phyloP scores from a whole-genome alignment of 92 coral and sea anemone genomes.

The Actinostola sp. region DNA sequence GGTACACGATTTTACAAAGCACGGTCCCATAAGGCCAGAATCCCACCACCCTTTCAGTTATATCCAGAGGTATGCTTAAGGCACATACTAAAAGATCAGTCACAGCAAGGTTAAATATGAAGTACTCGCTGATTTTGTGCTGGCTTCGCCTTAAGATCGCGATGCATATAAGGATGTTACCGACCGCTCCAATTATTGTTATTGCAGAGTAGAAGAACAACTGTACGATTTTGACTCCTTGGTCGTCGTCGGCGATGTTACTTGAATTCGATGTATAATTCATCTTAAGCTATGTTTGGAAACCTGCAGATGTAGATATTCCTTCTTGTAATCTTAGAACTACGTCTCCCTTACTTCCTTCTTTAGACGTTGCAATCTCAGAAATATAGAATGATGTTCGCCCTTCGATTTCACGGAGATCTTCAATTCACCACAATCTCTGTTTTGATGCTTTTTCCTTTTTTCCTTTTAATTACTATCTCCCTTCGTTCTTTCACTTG shows the following conservation, averaged over 20 bases:
- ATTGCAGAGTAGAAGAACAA: slow-evolving; percentile 65
- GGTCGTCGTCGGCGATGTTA: not conserved
- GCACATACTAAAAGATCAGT: slow-evolving; percentile 73
- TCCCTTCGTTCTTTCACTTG: too few species aligned
- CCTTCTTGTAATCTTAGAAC: too few species aligned
- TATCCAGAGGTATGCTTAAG: slow-evolving; percentile 85
- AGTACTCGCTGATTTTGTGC: slow-evolving; percentile 83
- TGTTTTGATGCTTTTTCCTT: too few species aligned
- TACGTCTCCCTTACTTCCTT: too few species aligned
- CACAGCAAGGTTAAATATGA: slow-evolving; percentile 84
- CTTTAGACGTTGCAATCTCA: too few species aligned
- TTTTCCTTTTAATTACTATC: too few species aligned
- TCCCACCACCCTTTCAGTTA: slow-evolving; percentile 67
- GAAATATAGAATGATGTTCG: too few species aligned
- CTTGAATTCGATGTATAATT: slow-evolving; percentile 7
- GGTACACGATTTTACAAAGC: slow-evolving; percentile 83
- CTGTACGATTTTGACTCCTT: slow-evolving; percentile 52
- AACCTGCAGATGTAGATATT: too few species aligned
- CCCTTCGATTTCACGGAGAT: too few species aligned
- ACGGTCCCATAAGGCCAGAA: slow-evolving; percentile 82
- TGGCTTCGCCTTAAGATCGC: slow-evolving; percentile 70
- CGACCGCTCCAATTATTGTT: slow-evolving; percentile 67
- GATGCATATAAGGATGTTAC: slow-evolving; percentile 71
- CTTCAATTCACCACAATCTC: too few species aligned
- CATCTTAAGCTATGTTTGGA: not conserved